phyloP scores from a whole-genome alignment of 2,113 vertebrate species.

The Gorsachius goisagi region DNA sequence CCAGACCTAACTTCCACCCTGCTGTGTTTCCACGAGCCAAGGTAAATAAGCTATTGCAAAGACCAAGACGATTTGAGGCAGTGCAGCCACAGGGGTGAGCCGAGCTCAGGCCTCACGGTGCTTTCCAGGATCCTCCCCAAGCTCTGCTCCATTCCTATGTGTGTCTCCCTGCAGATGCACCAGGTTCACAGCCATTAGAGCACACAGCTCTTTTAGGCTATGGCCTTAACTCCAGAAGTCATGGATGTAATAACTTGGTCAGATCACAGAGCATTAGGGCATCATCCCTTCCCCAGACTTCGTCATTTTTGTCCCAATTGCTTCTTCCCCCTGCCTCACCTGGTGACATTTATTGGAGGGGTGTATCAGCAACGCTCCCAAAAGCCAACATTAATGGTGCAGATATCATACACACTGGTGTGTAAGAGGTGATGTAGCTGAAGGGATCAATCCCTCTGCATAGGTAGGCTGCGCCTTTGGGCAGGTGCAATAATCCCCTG shows the following conservation, averaged over 20 bases:
- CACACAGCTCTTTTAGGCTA: not conserved
- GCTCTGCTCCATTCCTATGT: rapidly evolving
- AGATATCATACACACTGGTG: not conserved
- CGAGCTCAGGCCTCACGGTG: rapidly evolving
- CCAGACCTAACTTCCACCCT: not conserved
- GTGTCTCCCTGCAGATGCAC: not conserved
- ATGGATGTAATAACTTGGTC: not conserved
- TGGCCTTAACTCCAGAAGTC: not conserved
- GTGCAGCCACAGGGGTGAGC: not conserved
- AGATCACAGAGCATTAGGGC: not conserved
- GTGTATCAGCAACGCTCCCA: not conserved
- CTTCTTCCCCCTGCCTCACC: not conserved
- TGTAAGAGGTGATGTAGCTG: not conserved
- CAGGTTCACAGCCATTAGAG: rapidly evolving
- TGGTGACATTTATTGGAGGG: not conserved
- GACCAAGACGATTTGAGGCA: rapidly evolving
- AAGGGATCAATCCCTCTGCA: not conserved
- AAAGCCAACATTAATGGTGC: not conserved
- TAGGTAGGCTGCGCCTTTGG: not conserved
- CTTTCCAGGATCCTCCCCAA: not conserved
- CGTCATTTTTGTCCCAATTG: not conserved
- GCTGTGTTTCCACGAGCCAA: rapidly evolving
- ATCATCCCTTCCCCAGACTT: not conserved
- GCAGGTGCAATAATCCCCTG: not conserved
- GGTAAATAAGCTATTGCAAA: not conserved